A percentile compares a stretch with the other conserved stretches of the same genome.
Conservation (phyloP, 2,113 vertebrate genomes). For the Arizona elegans region DNA sequence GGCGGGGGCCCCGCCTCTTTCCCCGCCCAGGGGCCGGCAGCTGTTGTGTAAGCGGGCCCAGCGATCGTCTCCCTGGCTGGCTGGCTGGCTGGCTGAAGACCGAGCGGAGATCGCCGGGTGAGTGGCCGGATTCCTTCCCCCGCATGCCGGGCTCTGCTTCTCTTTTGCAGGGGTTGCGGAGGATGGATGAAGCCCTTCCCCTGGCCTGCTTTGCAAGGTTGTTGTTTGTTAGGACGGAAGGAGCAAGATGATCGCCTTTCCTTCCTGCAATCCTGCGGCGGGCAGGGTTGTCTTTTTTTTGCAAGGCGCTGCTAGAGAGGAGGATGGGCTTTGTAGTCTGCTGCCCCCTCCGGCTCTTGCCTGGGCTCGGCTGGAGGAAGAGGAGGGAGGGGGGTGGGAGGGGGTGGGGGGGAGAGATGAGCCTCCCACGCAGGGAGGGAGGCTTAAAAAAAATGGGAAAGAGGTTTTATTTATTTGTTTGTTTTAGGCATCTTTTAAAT, state of each 20-base stretch:
- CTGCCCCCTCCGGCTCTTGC: too few species aligned
- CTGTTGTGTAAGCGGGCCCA: background rate
- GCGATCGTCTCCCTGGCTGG: too few species aligned
- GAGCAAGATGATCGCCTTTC: too few species aligned
- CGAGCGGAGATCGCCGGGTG: background rate
- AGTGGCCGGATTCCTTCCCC: background rate
- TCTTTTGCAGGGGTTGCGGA: background rate
- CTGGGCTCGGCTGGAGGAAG: background rate
- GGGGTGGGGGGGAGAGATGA: too few species aligned
- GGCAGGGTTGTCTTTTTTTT: background rate
- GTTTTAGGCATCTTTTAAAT: background rate
- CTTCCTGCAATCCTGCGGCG: too few species aligned
- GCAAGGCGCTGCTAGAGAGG: background rate
- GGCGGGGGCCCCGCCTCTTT: background rate
- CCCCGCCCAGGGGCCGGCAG: background rate
- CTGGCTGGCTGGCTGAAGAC: background rate
- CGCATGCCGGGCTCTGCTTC: background rate
- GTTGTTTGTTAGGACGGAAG: background rate
- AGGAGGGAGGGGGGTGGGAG: background rate
- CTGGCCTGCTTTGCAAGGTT: background rate
- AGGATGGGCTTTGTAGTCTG: background rate
- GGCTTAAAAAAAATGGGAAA: background rate
- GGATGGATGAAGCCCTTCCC: background rate
- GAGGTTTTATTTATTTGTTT: background rate
- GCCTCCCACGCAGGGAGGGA: background rate